These are phyloP conservation scores for Drosophila villosipedis DNA, from an alignment of 2,888 invertebrate genomes.

Conservation along the genomic window DNA sequence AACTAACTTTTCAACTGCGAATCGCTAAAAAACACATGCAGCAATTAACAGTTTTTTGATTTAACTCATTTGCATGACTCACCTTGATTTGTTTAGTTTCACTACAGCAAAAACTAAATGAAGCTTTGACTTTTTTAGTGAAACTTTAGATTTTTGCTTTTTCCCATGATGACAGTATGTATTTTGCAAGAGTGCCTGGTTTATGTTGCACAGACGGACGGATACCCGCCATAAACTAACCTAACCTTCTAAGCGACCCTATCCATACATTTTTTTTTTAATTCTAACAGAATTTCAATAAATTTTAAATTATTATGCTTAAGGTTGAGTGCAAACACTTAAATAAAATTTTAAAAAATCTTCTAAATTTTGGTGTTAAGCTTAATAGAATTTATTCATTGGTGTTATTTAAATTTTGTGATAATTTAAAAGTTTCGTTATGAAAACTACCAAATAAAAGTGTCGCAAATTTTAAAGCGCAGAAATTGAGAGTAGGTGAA, in stretches of 20 bases:
- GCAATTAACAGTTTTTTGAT: constrained; percentile 51
- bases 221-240: not conserved
- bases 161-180: not conserved
- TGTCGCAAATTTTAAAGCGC: not conserved
- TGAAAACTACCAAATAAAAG: not conserved
- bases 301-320: not conserved
- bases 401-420: too few relatives aligned
- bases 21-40: constrained; percentile 47
- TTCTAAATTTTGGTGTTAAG: not conserved
- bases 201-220: not conserved
- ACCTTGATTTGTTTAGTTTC: constrained; percentile 24
- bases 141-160: not conserved
- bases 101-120: constrained; percentile 61
- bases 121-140: constrained; percentile 31
- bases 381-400: not conserved
- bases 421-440: not conserved
- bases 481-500: constrained; percentile 48
- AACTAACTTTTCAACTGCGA: constrained; percentile 2
- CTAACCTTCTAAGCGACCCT: not conserved
- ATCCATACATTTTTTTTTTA: too few relatives aligned
- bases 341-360: not conserved
- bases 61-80: constrained; percentile 17
- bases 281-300: not conserved
- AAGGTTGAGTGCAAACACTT: not conserved
- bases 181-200: not conserved